These are phyloP conservation scores for Onychomys leucogaster DNA, from an alignment of 2,797 vertebrate species.

Conservation along the genomic window DNA sequence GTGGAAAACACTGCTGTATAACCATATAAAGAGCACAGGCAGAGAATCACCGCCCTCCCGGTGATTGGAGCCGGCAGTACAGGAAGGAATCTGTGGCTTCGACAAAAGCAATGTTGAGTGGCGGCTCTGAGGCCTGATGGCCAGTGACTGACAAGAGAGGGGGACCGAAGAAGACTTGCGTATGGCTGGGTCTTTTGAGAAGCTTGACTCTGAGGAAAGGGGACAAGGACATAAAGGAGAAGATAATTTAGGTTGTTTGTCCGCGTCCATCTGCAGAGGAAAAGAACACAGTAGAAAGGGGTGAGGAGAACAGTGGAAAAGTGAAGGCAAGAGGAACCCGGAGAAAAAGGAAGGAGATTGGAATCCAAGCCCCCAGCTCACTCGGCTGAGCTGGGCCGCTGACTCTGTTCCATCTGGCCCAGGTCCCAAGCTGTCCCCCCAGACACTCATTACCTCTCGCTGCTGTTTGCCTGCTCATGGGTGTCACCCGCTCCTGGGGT, in stretches of 20 bases:
- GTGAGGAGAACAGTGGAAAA: fast-evolving
- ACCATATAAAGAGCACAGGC: not conserved
- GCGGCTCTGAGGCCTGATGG: not conserved
- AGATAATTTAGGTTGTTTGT: not conserved
- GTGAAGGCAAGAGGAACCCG: not conserved
- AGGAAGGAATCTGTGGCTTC: not conserved
- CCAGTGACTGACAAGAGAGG: fast-evolving
- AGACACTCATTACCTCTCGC: not conserved
- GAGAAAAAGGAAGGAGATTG: not conserved
- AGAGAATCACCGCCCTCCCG: not conserved
- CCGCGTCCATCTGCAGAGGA: fast-evolving
- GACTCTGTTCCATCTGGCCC: not conserved
- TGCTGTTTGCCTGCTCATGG: not conserved
- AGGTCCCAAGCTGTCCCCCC: not conserved
- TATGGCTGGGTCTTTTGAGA: not conserved
- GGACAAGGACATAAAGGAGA: not conserved
- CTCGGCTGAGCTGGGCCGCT: not conserved
- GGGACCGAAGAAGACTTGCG: not conserved
- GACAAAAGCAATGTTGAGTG: not conserved
- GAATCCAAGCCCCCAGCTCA: fast-evolving
- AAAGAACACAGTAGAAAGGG: not conserved
- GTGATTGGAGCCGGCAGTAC: no score
- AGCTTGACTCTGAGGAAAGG: not conserved
- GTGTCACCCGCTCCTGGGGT: not conserved
- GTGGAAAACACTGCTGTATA: not conserved